These are phyloP conservation scores for Heliornis fulica DNA, from an alignment of 2,113 vertebrate genomes.

Conservation along the genomic window DNA sequence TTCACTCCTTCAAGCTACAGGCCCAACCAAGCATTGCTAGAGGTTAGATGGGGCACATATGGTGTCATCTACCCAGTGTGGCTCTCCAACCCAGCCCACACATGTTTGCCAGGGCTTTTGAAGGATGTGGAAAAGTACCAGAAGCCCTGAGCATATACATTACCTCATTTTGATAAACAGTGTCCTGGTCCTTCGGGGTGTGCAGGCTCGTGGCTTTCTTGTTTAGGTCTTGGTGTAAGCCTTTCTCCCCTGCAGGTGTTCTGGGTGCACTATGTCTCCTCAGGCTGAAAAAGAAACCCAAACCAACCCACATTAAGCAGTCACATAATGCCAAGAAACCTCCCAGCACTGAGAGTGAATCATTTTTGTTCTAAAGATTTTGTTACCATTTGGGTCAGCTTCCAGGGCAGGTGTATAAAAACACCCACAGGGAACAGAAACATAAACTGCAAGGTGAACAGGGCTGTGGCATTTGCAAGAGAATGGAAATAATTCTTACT, in stretches of 20 bases:
- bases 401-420: not conserved
- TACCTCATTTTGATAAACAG: not conserved
- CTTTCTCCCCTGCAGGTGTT: not conserved
- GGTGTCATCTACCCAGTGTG: not conserved
- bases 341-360: not conserved
- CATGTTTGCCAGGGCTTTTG: not conserved
- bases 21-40: not conserved
- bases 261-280: fast-evolving
- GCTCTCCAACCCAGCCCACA: not conserved
- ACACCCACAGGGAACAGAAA: not conserved
- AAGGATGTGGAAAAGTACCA: not conserved
- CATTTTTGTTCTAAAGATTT: not conserved
- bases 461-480: not conserved
- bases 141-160: not conserved
- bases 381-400: not conserved
- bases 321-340: not conserved
- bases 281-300: not conserved
- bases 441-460: not conserved
- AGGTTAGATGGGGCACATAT: fast-evolving
- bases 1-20: not conserved
- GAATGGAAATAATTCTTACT: not conserved
- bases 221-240: not conserved
- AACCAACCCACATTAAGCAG: too few species aligned
- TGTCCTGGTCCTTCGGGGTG: fast-evolving
- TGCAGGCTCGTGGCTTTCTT: not conserved